A percentile compares a stretch with the other conserved stretches of the same genome.
Evolutionary conservation across 2,113 vertebrate species (phyloP).

Genomic region (Ceyx melanurus): DNA sequence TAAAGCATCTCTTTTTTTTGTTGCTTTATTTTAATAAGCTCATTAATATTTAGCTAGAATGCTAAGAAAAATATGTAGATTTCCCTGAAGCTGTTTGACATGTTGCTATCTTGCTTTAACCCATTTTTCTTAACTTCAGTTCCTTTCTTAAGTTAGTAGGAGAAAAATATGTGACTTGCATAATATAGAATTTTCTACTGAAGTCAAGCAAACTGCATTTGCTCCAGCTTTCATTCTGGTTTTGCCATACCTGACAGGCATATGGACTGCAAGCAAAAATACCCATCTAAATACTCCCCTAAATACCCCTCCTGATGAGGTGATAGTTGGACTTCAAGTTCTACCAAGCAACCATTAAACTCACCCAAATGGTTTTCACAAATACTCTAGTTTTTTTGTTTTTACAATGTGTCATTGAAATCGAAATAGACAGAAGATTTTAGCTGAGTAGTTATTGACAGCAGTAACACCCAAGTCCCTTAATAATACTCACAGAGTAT

Average conservation of each 20-base stretch:
- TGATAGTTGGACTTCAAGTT: background rate
- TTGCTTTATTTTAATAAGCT: conserved; percentile 38
- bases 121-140: background rate
- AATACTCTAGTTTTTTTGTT: background rate
- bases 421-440: background rate
- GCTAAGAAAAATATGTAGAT: background rate
- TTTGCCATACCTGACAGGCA: background rate
- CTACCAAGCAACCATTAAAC: background rate
- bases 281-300: background rate
- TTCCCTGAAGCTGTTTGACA: background rate
- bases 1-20: background rate
- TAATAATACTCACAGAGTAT: background rate
- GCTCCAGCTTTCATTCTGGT: background rate
- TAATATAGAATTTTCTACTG: background rate
- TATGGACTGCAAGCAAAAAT: background rate
- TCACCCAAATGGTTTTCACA: background rate
- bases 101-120: background rate
- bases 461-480: background rate
- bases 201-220: background rate
- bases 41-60: conserved; percentile 15
- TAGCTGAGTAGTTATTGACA: background rate
- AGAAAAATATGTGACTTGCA: background rate
- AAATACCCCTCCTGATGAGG: background rate
- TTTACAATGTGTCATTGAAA: background rate
- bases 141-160: background rate